phyloP scores from a whole-genome alignment of 2,888 invertebrate genomes.

The Nephrotoma appendiculata region DNA sequence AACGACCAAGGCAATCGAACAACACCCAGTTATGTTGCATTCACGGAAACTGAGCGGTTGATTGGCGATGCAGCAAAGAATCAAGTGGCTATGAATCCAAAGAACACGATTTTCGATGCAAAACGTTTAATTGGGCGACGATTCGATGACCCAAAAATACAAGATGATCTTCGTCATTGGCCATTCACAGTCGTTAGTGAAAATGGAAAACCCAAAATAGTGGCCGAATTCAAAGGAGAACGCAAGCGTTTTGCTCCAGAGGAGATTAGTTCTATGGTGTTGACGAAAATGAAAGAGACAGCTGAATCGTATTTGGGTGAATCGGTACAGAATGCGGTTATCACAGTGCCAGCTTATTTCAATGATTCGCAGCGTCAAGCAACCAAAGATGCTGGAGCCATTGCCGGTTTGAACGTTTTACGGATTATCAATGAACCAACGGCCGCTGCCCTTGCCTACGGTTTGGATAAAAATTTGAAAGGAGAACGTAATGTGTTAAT shows the following conservation, averaged over 20 bases:
- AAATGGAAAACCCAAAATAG: constrained; percentile 69
- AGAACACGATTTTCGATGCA: constrained; percentile 88
- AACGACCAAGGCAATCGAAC: constrained; percentile 85
- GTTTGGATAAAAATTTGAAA: constrained; percentile 71
- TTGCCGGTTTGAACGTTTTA: constrained; percentile 81
- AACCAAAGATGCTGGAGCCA: constrained; percentile 87
- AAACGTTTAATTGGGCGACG: constrained; percentile 91
- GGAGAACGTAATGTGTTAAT: constrained; percentile 76
- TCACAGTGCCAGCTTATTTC: constrained; percentile 87
- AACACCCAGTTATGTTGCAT: constrained; percentile 61
- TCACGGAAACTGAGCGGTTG: constrained; percentile 75
- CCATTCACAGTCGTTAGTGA: constrained; percentile 81
- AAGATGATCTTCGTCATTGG: constrained; percentile 92
- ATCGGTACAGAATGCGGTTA: constrained; percentile 75
- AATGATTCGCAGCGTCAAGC: constrained; percentile 85
- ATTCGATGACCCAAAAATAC: constrained; percentile 82
- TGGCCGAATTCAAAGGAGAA: constrained; percentile 83
- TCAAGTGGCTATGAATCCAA: constrained; percentile 81
- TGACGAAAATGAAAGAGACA: constrained; percentile 89
- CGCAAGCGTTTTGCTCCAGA: constrained; percentile 83
- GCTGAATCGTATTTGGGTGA: constrained; percentile 84
- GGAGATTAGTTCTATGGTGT: constrained; percentile 87
- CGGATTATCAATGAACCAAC: constrained; percentile 92
- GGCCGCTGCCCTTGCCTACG: constrained; percentile 87
- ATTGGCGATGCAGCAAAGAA: constrained; percentile 79